Base-by-base conservation (phyloP, 2,113 vertebrate species). In the Symphodus melops region DNA sequence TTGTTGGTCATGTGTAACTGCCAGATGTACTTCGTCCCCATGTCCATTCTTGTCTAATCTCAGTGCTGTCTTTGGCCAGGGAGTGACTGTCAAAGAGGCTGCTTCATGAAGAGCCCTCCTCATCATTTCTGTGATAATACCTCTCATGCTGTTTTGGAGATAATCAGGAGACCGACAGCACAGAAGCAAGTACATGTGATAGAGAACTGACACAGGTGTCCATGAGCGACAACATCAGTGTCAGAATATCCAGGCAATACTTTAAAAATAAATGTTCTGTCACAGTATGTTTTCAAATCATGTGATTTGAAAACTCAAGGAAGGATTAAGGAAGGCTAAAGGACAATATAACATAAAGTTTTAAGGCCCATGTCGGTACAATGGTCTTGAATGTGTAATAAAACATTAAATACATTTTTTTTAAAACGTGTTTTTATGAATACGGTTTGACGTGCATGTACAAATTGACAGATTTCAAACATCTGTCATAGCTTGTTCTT, bases 91-190 rank as follows among this genome's bases (percentile, higher is more conserved):
- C 72, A 77, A 65, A 77, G 71, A 33, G 13, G 71, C 82, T 81
- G 87, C 75, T 83, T 49, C 49, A 54, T 87, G 72, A 90, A 92
- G 87, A 85, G 85, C 64, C 76, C 80, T 90, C 76, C 78, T 91
- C 78, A 69, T 78, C 68, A 8, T 86, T 54, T 89, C 69, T 79
- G 79, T 65, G 84, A 92, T 90, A 88, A 81, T 69, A 72, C 72
- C 63, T 80, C 69, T 77, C 23, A 25, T 85, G 77, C 72, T 49
- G 83, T 83, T 85, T 73, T 79, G 41, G 63, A 89, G 70, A 75
- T 39, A 36, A 52, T 46, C 36, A 1, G 60, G 71, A 79, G 44
- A 66, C 61, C 13, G 49, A 86, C 52, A 55, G 63, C 48, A 70
- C 33, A 68, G 20, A 41, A 77, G 23, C 39, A 77, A 1, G 11